Evolutionary conservation across 2,888 invertebrate genomes (phyloP), one percentile per base, ranked within the genome.

Genomic region (Caenorhabditis plicata): DNA sequence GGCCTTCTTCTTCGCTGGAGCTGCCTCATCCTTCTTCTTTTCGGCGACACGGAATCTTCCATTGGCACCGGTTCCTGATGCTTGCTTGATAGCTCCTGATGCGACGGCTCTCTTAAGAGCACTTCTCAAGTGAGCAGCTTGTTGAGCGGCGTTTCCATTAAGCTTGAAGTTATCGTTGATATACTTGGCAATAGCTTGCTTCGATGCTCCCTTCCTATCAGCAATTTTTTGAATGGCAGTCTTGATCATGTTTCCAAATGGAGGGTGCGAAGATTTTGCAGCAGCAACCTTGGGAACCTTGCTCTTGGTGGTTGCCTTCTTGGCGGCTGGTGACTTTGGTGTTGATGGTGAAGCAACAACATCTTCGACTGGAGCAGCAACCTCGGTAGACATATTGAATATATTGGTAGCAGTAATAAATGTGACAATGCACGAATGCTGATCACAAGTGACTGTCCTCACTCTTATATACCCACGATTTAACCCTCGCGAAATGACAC

Each of bases 141-240:
- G n/a, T n/a, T n/a, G n/a, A n/a, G n/a, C 32, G 13, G 52, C 52
- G 23, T 62, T 62, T 22, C 52, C 55, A 45, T 55, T 82, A 31
- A 84, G 81, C 44, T 81, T 82, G 81, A 79, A 83, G 77, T 82
- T 80, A 26, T 75, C 70, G 35, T 78, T 53, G 54, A 84, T 82
- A 76, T 82, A 82, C 60, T 84, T 83, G 47, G 83, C 71, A 58
- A 84, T 82, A 19, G 84, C 84, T 63, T 82, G 82, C 44, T 83
- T 77, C 5, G 83, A 83, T 20, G 83, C 83, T 15, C 84, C 84
- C 45, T 81, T 80, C 27, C 82, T 71, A 46, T 84, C 83, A 63
- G 82, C 83, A 54, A 84, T 68, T 17, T 72, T 60, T 35, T 67
- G 70, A 55, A 84, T 73, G 31, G 83, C 83, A 3, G 78, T 77